Evolutionary conservation across 2,113 vertebrate genomes (phyloP), one percentile per base, ranked within the genome.

Genomic region (Pseudolaguvia tuberculata): DNA sequence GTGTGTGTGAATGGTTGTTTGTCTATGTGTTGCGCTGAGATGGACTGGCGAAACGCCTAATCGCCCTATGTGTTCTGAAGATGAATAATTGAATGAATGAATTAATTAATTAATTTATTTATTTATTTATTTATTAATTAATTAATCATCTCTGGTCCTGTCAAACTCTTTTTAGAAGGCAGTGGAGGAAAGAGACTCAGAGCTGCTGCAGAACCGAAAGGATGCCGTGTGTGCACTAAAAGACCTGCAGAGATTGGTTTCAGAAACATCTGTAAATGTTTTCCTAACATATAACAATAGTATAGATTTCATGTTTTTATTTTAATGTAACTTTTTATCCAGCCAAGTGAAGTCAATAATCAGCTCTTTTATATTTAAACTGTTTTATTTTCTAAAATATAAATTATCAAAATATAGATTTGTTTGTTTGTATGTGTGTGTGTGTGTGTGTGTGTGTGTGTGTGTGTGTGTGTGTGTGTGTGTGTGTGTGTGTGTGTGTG

Each of bases 201-300:
- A 87, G 25, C 77, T 90, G 75, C 77, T 87, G 63, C 79, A 86
- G 80, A 88, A 83, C 66, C 87, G 81, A 82, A 77, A 75, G 70
- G 78, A 84, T 79, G 85, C 87, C 25, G 86, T 89, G 70, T 72
- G 81, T 48, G 80, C 84, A 14, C 81, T 89, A 45, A 77, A 84
- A 59, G 89, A 89, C 80, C 65, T 90, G 76, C 86, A 85, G 74
- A 76, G 80, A 39, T 67, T 90, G n/a, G 88, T 87, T 59, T 83
- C 83, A 42, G 83, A 89, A 70, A 84, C 87, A 68, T 70, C 85
- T 84, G 89, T 91, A 85, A 47, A 45, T 76, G 21, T 80, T 59
- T 5, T 29, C 17, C 1, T 25, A 27, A 39, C 35, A 4, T 21
- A 21, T 45, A 52, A 1, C 25, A 10, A 55, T 70, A 17, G 23